phyloP scores from a whole-genome alignment of 2,113 vertebrate species.

The Pomatorhinus ruficollis region DNA sequence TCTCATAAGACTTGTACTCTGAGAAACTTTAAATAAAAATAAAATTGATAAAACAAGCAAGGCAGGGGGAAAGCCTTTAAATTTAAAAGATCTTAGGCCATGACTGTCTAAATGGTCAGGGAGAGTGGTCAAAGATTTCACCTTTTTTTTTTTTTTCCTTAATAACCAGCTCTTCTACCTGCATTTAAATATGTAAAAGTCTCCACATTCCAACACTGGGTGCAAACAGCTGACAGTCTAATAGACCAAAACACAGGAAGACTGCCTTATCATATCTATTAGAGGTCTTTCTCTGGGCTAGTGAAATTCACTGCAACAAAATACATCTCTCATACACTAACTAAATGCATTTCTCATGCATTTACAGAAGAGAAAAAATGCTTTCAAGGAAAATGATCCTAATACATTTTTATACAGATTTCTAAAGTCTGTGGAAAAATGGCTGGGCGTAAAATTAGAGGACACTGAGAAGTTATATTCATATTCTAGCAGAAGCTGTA shows the following conservation, averaged over 20 bases:
- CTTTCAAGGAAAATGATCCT: not conserved
- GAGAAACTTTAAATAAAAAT: not conserved
- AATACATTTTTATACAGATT: not conserved
- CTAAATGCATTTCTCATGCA: not conserved
- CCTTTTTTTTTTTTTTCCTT: not conserved
- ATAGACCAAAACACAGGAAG: not conserved
- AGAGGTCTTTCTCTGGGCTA: not conserved
- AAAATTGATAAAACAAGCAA: not conserved
- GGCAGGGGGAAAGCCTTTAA: not conserved
- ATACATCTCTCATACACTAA: not conserved
- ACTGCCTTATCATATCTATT: not conserved
- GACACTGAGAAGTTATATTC: not conserved
- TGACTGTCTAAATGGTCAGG: not conserved
- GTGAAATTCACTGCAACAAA: not conserved
- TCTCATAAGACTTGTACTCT: not conserved
- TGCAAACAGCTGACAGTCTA: not conserved
- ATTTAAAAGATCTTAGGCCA: not conserved
- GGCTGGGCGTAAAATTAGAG: not conserved
- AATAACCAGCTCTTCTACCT: not conserved
- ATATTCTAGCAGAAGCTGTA: not conserved
- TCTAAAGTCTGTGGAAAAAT: not conserved
- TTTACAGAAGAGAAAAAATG: not conserved
- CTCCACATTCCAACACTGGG: not conserved
- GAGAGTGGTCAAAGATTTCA: not conserved
- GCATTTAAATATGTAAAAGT: not conserved